Evolutionary conservation across 2,113 vertebrate genomes (phyloP).

Genomic region (Hippotragus niger): DNA sequence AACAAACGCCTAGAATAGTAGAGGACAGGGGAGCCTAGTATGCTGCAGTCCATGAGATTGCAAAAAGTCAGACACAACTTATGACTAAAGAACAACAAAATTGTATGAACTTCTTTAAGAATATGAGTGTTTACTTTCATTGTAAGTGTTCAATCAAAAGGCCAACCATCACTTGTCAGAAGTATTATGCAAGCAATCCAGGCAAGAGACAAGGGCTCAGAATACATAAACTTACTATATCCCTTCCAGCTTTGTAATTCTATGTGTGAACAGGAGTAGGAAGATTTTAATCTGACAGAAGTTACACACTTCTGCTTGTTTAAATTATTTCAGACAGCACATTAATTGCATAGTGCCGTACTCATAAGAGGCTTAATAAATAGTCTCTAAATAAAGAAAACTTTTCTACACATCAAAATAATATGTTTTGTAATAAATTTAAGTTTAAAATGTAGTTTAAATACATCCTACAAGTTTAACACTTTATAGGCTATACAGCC

Average conservation of each 20-base stretch:
- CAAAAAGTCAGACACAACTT: neutral
- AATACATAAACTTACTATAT: neutral
- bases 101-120: neutral
- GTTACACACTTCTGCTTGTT: neutral
- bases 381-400: neutral
- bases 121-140: neutral
- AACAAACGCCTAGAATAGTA: neutral
- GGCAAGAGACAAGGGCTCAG: neutral
- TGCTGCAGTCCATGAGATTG: neutral
- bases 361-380: neutral
- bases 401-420: slow-evolving; percentile 2
- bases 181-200: neutral
- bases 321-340: neutral
- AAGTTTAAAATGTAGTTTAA: neutral
- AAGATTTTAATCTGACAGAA: neutral
- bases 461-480: neutral
- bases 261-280: neutral
- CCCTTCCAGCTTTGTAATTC: neutral
- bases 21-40: neutral
- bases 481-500: neutral
- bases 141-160: neutral
- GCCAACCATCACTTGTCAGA: neutral
- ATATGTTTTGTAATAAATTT: neutral
- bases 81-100: neutral
- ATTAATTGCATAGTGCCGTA: neutral